These are phyloP conservation scores for Brienomyrus brachyistius DNA, from an alignment of 2,113 vertebrate genomes.

Conservation along the genomic window DNA sequence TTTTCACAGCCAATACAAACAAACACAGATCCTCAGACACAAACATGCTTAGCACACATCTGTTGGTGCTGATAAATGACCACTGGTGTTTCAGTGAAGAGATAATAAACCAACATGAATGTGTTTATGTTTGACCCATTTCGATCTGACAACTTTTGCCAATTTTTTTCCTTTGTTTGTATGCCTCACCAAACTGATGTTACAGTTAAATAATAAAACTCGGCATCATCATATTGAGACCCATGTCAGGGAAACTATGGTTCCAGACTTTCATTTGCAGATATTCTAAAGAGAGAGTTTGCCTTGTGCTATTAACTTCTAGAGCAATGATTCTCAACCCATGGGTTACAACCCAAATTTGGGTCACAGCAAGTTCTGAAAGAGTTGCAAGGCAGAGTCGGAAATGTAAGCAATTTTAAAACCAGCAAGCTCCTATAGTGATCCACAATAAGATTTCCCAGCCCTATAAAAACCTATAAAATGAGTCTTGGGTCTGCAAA, in stretches of 20 bases:
- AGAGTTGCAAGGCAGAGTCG: too few species aligned
- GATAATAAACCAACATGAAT: too few species aligned
- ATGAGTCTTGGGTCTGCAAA: too few species aligned
- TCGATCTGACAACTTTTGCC: not conserved
- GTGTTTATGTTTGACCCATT: not conserved
- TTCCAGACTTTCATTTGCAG: not conserved
- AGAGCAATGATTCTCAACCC: too few species aligned
- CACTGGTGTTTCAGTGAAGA: not conserved
- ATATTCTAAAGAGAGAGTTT: not conserved
- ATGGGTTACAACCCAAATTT: too few species aligned
- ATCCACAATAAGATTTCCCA: too few species aligned
- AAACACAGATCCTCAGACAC: not conserved
- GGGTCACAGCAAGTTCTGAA: too few species aligned
- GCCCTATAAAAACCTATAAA: too few species aligned
- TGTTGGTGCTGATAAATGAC: not conserved
- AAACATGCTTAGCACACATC: not conserved
- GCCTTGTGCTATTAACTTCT: not conserved
- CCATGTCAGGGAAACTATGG: not conserved
- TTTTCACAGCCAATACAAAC: slow-evolving; percentile 16
- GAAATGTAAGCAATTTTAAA: too few species aligned
- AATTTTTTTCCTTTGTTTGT: not conserved
- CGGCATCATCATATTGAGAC: not conserved
- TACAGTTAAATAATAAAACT: not conserved
- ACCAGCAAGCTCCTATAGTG: too few species aligned
- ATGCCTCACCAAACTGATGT: not conserved